phyloP scores from a whole-genome alignment of 1,140 invertebrate species.

The Papilio dardanus region DNA sequence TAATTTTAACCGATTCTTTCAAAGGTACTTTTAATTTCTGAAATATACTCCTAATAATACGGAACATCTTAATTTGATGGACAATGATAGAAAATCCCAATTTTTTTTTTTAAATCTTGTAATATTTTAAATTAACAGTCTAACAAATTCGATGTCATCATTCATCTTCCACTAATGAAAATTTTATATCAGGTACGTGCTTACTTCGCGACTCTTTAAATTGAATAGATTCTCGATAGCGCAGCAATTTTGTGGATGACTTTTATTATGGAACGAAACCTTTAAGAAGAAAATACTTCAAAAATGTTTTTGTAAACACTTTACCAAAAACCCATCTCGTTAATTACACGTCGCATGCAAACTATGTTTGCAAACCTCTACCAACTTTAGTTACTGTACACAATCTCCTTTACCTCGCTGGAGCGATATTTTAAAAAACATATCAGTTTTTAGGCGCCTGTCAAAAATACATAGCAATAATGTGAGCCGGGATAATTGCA shows the following conservation, averaged over 20 bases:
- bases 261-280: not conserved
- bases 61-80: too few species aligned
- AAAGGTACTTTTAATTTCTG: too few species aligned
- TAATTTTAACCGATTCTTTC: too few species aligned
- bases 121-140: not conserved
- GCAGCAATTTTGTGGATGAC: conserved; percentile 18
- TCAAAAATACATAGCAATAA: not conserved
- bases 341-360: conserved; percentile 16
- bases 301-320: conserved; percentile 24
- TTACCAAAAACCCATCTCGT: conserved; percentile 30
- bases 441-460: not conserved
- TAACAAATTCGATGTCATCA: not conserved
- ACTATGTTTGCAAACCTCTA: conserved; percentile 29
- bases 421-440: not conserved
- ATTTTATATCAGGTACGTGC: conserved; percentile 13
- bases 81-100: not conserved
- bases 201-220: not conserved
- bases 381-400: conserved; percentile 1
- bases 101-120: not conserved
- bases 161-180: conserved; percentile 7
- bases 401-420: not conserved
- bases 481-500: not conserved
- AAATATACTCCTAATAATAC: too few species aligned
- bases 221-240: conserved; percentile 24
- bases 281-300: conserved; percentile 10